Evolutionary conservation across 2,797 vertebrate genomes (phyloP), one percentile per base, ranked within the genome.

Genomic region (Acanthis flammea): DNA sequence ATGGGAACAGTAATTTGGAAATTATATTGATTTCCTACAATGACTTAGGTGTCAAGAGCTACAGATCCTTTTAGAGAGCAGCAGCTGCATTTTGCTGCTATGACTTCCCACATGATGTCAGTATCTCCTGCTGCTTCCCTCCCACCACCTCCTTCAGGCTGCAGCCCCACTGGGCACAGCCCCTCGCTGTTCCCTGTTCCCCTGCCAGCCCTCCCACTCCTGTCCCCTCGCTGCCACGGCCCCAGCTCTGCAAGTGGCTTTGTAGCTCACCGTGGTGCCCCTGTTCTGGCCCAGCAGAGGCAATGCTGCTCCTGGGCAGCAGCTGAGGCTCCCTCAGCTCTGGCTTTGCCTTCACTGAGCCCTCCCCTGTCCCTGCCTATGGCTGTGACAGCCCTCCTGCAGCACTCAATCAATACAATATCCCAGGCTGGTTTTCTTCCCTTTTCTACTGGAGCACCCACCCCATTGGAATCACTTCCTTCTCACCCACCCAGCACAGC

Each of bases 351-450:
- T 66, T 41, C 8, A 0, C 28, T 3, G 5, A 61, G 30, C 35
- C 9, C 24, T n/a, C 22, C 33, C 23, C 22, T 16, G 6, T 47
- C 33, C 53, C n/a, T 1, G 3, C 10, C 54, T 13, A 1, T 0
- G 3, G 35, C 44, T 4, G 9, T 6, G 74, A 18, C 50, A 61
- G 77, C 12, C 13, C 12, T n/a, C n/a, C 42, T 17, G 60, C 72
- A 77, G 87, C 60, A 25, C 28, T 30, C n/a, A 21, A 45, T 63
- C 85, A 35, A 6, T 48, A 19, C 27, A 2, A 1, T 18, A 37
- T 61, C 41, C 53, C 51, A 22, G 12, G 21, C 14, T 51, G 51
- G 1, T 51, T 87, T 68, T 24, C 65, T 33, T 92, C 48, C 21
- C 23, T 41, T 62, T 90, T 42, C 37, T 48, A 7, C 30, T 4